These are phyloP conservation scores for Archaeoteleia sp. DNA, from an alignment of 2,888 invertebrate genomes.

Conservation along the genomic window DNA sequence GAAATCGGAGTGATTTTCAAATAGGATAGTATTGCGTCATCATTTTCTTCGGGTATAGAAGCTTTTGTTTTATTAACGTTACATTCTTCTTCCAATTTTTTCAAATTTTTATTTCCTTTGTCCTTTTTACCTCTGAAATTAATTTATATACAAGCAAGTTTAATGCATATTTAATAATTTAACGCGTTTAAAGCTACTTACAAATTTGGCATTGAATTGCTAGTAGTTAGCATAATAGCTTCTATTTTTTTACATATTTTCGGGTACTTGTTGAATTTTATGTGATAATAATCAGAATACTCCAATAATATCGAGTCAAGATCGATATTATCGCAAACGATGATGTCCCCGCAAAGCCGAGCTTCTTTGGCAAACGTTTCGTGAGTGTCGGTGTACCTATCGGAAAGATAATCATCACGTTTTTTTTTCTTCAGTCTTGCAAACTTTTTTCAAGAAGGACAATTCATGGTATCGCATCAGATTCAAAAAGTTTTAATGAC, in stretches of 20 bases:
- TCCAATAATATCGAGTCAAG: constrained; percentile 91
- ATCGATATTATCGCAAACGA: constrained; percentile 94
- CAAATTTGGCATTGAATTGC: constrained; percentile 52
- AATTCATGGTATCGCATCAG: constrained; percentile 14
- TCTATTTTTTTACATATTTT: constrained; percentile 82
- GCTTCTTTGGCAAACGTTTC: constrained; percentile 84
- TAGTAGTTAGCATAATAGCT: constrained; percentile 25
- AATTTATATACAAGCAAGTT: too few species aligned
- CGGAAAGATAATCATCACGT: constrained; percentile 13
- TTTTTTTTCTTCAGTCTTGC: constrained; percentile 6
- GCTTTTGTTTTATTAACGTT: constrained; percentile 60
- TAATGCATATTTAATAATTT: too few species aligned
- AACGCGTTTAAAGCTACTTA: constrained; percentile 29
- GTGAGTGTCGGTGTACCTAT: constrained; percentile 79
- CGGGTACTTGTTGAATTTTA: constrained; percentile 91
- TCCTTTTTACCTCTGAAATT: constrained; percentile 38
- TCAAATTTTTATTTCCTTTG: constrained; percentile 33
- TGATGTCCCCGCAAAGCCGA: constrained; percentile 81
- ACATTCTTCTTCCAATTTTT: constrained; percentile 45
- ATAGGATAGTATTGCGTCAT: constrained; percentile 38
- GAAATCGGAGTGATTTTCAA: constrained; percentile 62
- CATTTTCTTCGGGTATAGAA: constrained; percentile 43
- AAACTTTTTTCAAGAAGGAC: constrained; percentile 5
- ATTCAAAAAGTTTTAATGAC: constrained; percentile 9
- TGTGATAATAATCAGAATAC: constrained; percentile 89